A percentile compares a stretch with the other conserved stretches of the same genome.
Evolutionary conservation across 2,113 vertebrate genomes (phyloP).

Genomic region (Nipponia nippon): DNA sequence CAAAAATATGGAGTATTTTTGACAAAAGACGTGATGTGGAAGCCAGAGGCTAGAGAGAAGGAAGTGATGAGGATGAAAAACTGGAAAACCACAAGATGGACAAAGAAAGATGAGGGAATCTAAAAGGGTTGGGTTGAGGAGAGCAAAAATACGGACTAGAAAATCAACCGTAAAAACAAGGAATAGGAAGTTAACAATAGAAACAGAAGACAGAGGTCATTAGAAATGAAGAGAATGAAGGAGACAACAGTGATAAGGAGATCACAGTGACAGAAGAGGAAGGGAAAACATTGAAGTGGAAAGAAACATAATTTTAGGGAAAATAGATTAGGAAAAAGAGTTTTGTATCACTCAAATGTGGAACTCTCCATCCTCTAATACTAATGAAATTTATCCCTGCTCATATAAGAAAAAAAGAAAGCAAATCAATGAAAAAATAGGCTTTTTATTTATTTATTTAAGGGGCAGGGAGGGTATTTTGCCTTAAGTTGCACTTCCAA

Average conservation of each 20-base stretch:
- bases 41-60: background rate
- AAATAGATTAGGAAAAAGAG: background rate
- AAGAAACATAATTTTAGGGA: background rate
- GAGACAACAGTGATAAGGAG: background rate
- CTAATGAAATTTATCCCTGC: background rate
- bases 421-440: background rate
- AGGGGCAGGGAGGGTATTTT: background rate
- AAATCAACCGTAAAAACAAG: background rate
- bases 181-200: background rate
- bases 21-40: constrained; percentile 1
- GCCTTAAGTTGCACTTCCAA: background rate
- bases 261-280: background rate
- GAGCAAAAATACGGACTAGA: background rate
- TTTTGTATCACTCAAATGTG: background rate
- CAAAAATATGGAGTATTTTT: constrained; percentile 38
- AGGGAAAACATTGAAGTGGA: background rate
- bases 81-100: background rate
- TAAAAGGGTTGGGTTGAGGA: background rate
- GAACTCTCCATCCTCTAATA: background rate
- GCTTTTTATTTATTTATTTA: background rate
- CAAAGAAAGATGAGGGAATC: background rate
- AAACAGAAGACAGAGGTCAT: background rate
- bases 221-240: background rate
- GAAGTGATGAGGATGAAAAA: constrained; percentile 17
- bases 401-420: background rate